Evolutionary conservation across 2,888 invertebrate species (phyloP).

Genomic region (Hyppa rectilinea): DNA sequence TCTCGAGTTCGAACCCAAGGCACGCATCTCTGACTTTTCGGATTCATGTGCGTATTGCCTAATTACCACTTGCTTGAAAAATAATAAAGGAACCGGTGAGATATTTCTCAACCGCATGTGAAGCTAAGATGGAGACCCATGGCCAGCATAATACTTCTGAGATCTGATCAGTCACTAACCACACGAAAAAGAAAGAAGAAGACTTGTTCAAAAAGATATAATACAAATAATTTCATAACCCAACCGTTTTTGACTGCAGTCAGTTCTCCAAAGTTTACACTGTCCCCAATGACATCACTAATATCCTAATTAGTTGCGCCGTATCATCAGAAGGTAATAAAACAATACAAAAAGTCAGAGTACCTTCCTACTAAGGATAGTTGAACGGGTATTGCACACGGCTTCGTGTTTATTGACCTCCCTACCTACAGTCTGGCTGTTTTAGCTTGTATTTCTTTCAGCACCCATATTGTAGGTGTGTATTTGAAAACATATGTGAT

Average conservation of each 20-base stretch:
- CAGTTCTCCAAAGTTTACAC: constrained; percentile 33
- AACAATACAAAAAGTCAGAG: constrained; percentile 53
- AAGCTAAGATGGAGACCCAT: too few species aligned
- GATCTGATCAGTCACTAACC: too few species aligned
- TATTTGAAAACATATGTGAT: constrained; percentile 22
- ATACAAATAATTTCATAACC: constrained; percentile 11
- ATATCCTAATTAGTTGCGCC: constrained; percentile 59
- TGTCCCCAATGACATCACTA: constrained; percentile 62
- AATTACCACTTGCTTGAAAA: too few species aligned
- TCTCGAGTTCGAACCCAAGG: too few species aligned
- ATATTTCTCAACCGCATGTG: too few species aligned
- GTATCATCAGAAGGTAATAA: constrained; percentile 55
- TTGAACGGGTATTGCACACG: constrained; percentile 60
- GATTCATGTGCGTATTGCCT: too few species aligned
- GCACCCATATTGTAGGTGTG: background rate
- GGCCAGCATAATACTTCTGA: too few species aligned
- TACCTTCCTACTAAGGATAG: constrained; percentile 61
- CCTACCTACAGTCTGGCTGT: constrained; percentile 22
- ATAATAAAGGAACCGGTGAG: too few species aligned
- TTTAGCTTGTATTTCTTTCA: constrained; percentile 33
- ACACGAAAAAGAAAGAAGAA: too few species aligned
- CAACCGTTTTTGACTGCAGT: constrained; percentile 25
- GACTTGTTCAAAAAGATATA: background rate
- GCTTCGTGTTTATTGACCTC: constrained; percentile 34
- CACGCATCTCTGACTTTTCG: too few species aligned